These are phyloP conservation scores for Eutrigla gurnardus DNA, from an alignment of 2,797 vertebrate genomes.

Conservation along the genomic window DNA sequence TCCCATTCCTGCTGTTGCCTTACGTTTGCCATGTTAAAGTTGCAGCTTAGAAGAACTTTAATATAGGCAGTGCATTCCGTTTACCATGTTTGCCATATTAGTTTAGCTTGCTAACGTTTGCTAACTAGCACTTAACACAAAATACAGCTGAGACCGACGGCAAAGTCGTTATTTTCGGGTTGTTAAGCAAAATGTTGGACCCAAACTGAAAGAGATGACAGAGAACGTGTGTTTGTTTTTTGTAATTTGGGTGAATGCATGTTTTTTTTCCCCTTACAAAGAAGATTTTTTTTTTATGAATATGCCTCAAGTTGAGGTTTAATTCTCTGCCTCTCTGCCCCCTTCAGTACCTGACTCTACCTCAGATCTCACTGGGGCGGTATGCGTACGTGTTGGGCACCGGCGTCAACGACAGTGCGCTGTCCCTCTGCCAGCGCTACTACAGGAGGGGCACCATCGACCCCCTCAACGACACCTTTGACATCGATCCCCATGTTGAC, in stretches of 20 bases:
- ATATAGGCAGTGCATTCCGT: too few species aligned
- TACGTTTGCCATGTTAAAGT: too few species aligned
- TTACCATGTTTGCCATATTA: too few species aligned
- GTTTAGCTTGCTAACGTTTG: neutral
- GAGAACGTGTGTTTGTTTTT: too few species aligned
- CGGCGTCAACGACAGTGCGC: conserved; percentile 80
- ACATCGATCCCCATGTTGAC: conserved; percentile 89
- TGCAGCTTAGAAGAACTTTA: too few species aligned
- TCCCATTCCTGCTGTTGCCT: too few species aligned
- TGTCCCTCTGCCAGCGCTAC: conserved; percentile 90
- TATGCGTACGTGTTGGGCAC: conserved; percentile 88
- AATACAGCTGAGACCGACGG: neutral
- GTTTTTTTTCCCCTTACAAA: too few species aligned
- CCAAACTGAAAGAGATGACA: too few species aligned
- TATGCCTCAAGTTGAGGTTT: neutral
- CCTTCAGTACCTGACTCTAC: conserved; percentile 87
- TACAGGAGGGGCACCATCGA: conserved; percentile 89
- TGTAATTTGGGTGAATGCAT: too few species aligned
- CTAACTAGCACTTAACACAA: neutral
- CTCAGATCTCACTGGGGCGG: conserved; percentile 84
- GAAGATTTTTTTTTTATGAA: neutral
- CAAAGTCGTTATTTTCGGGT: too few species aligned
- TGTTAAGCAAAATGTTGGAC: neutral
- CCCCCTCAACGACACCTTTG: conserved; percentile 93
- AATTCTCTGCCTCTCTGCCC: neutral